Conservation (phyloP, 53 echinoderm and acorn worm species). For the Echinometra lucunter region DNA sequence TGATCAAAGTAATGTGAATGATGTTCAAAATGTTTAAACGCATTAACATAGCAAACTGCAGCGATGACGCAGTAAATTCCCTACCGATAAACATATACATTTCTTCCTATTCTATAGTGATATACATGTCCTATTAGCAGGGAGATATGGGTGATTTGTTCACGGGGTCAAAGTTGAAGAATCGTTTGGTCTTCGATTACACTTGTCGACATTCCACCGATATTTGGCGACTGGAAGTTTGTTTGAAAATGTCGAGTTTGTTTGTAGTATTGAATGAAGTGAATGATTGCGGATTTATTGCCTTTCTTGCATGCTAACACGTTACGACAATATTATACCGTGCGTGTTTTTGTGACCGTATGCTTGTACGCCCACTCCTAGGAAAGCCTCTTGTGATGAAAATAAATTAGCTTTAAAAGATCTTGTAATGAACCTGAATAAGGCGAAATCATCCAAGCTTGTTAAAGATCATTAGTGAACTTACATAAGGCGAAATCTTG, state of each 20-base stretch:
- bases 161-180: constrained; percentile 22
- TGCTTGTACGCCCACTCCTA: too few species aligned
- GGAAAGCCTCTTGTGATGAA: too few species aligned
- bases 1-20: not conserved
- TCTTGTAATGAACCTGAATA: too few species aligned
- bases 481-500: too few species aligned
- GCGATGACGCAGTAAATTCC: not conserved
- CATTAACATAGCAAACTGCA: not conserved
- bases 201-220: constrained; percentile 29
- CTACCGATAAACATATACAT: not conserved
- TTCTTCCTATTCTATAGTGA: not conserved
- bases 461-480: too few species aligned
- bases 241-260: constrained; percentile 50
- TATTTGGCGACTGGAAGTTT: constrained; percentile 31
- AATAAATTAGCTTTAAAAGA: too few species aligned
- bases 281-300: constrained; percentile 61
- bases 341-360: not conserved
- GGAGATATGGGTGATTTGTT: constrained; percentile 3
- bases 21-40: not conserved
- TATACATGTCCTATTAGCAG: not conserved
- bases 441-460: too few species aligned
- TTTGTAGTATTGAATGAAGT: constrained; percentile 47
- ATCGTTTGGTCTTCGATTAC: constrained; percentile 31
- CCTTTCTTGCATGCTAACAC: not conserved
- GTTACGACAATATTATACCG: not conserved